phyloP scores from a whole-genome alignment of 2,113 vertebrate species.

The Vicugna pacos region DNA sequence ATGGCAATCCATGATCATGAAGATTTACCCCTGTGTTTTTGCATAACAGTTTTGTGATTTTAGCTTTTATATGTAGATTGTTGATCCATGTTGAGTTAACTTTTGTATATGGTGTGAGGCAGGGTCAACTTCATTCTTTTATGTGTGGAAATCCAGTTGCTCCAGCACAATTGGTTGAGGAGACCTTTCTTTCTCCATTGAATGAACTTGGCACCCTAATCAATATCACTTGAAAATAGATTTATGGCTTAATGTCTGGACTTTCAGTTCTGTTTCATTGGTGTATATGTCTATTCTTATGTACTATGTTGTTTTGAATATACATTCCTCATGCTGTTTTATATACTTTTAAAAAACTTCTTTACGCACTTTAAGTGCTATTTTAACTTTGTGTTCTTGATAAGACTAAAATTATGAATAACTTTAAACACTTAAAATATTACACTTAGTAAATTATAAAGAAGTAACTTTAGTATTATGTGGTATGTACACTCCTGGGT shows the following conservation, averaged over 20 bases:
- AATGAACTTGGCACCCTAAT: not conserved
- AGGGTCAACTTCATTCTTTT: not conserved
- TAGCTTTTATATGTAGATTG: not conserved
- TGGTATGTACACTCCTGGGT: too few relatives aligned
- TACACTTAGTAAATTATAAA: not conserved
- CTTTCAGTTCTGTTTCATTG: not conserved
- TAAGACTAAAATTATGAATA: not conserved
- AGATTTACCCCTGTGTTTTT: not conserved
- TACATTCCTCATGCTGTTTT: not conserved
- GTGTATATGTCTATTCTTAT: not conserved
- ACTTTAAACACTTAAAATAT: not conserved
- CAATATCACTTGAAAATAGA: not conserved
- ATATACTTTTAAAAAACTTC: not conserved
- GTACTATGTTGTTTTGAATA: not conserved
- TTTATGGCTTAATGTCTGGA: not conserved
- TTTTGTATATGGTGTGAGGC: not conserved
- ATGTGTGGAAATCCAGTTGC: not conserved
- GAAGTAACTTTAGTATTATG: constrained; percentile 25
- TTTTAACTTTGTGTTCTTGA: not conserved
- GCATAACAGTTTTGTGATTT: not conserved
- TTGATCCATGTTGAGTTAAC: not conserved
- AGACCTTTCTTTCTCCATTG: not conserved
- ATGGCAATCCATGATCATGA: not conserved
- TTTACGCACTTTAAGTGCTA: not conserved
- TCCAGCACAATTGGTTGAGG: not conserved